A percentile compares a stretch with the other conserved stretches of the same genome.
Conservation (phyloP, 2,113 vertebrate species). For the Hystrix brachyura region DNA sequence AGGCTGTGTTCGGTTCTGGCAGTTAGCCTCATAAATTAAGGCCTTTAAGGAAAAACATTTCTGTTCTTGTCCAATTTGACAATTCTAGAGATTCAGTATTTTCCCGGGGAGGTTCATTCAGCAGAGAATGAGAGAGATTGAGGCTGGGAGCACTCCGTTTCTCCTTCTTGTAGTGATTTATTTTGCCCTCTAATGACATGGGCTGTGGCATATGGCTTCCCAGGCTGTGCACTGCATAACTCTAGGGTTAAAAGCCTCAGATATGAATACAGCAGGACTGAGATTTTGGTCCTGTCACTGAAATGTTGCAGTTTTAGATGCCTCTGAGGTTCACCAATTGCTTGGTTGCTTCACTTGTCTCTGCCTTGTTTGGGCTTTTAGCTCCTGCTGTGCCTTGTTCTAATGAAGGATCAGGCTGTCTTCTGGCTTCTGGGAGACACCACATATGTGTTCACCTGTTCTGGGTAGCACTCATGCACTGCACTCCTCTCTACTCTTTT, state of each 20-base stretch:
- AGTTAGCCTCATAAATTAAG: constrained; percentile 65
- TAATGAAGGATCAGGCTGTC: background rate
- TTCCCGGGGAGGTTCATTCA: constrained; percentile 28
- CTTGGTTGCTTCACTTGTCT: background rate
- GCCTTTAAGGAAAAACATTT: constrained; percentile 45
- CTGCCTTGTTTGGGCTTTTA: background rate
- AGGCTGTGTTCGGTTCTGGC: background rate
- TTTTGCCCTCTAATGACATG: background rate
- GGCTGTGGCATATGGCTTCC: accelerated
- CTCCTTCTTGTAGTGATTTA: background rate
- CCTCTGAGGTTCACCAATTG: background rate
- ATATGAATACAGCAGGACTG: background rate
- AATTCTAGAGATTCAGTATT: constrained; percentile 37
- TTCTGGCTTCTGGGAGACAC: background rate
- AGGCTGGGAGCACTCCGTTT: background rate
- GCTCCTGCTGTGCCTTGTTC: background rate
- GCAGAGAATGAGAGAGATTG: background rate
- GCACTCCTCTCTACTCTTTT: background rate
- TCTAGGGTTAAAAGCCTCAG: background rate
- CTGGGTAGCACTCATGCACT: background rate
- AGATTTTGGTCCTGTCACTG: background rate
- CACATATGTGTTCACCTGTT: background rate
- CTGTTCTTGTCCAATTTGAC: constrained; percentile 43
- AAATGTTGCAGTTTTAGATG: background rate
- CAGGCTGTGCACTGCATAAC: background rate